Conservation (phyloP, 2,113 vertebrate species). For the Laticauda colubrina region DNA sequence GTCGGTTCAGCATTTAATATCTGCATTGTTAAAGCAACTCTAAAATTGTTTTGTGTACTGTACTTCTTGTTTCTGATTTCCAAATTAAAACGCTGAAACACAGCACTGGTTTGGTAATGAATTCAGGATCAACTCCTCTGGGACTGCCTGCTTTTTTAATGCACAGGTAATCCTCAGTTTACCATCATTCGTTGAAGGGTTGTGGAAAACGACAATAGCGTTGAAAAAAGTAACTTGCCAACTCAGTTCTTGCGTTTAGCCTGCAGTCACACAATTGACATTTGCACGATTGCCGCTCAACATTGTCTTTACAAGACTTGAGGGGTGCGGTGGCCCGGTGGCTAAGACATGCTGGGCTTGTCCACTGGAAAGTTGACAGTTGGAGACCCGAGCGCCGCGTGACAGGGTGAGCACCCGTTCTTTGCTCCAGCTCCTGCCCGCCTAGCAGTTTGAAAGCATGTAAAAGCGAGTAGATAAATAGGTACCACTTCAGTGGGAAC, state of each 20-base stretch:
- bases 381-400: rapidly evolving
- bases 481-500: neutral
- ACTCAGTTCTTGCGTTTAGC: neutral
- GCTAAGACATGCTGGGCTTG: neutral
- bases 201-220: neutral
- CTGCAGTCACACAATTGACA: neutral
- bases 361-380: neutral
- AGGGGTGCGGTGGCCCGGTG: neutral
- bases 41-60: neutral
- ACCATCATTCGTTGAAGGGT: neutral
- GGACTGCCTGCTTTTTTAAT: neutral
- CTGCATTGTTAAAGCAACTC: neutral
- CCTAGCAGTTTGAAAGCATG: neutral
- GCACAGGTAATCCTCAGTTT: neutral
- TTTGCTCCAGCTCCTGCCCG: neutral
- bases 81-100: neutral
- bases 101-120: neutral
- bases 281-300: neutral
- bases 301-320: neutral
- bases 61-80: neutral
- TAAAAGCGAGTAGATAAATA: neutral
- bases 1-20: neutral
- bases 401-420: neutral
- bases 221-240: neutral
- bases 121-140: neutral